Percentiles rank a stretch among this genome's conserved stretches.
phyloP scores from a whole-genome alignment of 2,888 invertebrate genomes.

The Acronicta aceris region DNA sequence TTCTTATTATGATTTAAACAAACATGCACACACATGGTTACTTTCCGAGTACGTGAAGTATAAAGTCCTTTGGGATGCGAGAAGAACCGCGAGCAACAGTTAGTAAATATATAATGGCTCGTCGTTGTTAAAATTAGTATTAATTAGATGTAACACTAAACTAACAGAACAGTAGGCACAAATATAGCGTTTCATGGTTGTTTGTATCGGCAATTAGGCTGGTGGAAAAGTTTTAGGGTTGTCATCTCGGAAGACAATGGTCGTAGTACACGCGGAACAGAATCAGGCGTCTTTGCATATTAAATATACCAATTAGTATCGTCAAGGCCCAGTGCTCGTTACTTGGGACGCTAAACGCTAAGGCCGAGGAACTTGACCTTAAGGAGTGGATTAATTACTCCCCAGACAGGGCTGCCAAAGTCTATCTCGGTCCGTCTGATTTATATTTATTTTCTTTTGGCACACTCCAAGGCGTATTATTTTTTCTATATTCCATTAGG shows the following conservation, averaged over 20 bases:
- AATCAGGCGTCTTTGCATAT: constrained; percentile 70
- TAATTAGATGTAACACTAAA: constrained; percentile 54
- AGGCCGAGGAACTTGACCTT: constrained; percentile 36
- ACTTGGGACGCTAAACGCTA: constrained; percentile 67
- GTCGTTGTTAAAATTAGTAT: constrained; percentile 40
- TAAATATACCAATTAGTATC: constrained; percentile 75
- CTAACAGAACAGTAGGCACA: constrained; percentile 33
- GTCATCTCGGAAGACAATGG: constrained; percentile 19
- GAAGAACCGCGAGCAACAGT: too few relatives aligned
- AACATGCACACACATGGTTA: too few relatives aligned
- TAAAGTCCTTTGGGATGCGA: too few relatives aligned
- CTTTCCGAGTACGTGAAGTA: too few relatives aligned
- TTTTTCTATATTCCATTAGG: constrained; percentile 38
- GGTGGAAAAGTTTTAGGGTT: constrained; percentile 38
- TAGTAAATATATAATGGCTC: too few relatives aligned
- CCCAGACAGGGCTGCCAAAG: constrained; percentile 56
- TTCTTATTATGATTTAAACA: too few relatives aligned
- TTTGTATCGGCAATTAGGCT: constrained; percentile 49
- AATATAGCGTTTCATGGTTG: constrained; percentile 45
- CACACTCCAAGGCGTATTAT: constrained; percentile 36
- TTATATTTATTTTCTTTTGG: constrained; percentile 50
- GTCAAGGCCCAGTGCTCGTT: constrained; percentile 66
- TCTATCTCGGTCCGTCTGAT: constrained; percentile 46
- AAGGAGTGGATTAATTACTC: constrained; percentile 75
- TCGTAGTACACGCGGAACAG: constrained; percentile 3